Base-by-base conservation (phyloP, 2,113 vertebrate genomes). In the Chaetodon auriga region DNA sequence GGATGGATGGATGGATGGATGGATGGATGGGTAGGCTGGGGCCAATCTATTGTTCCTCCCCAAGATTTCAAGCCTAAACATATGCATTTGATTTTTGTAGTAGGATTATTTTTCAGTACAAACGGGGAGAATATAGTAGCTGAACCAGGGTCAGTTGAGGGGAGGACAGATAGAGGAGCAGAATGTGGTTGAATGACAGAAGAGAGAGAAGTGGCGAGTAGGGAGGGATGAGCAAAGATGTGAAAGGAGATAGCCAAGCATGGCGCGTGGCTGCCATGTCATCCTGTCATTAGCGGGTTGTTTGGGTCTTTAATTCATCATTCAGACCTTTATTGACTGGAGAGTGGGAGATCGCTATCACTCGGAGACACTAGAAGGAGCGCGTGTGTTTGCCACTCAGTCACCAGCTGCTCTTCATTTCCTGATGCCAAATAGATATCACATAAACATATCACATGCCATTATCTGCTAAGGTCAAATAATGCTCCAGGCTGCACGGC, bases 231-330 rank as follows among this genome's bases (percentile, higher is more conserved):
- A 70, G 76, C 35, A 35, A 82, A 91, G 90, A 92, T 92, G 83
- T 75, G 86, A 78, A 84, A 65, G 78, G 73, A 86, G 89, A 94
- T 92, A 90, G 66, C 60, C 2, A 36, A 77, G 78, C 82, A 53
- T 43, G 82, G 82, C 84, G 80, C 85, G 89, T 90, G 91, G 89
- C 82, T 83, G 80, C 90, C 90, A 65, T 93, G 91, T 94, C 90
- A 87, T 90, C 85, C 90, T 90, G 87, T 94, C 92, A 93, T 94
- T 94, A 93, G 91, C 87, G 73, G 87, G 86, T 91, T 95, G 93
- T 95, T 93, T 91, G 86, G 91, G 82, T 89, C 90, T 91, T 94
- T 93, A 93, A 94, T 94, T 93, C 74, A 94, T 95, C 91, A 93
- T 93, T 92, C 81, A 89, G 81, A 90, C 92, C 90, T 92, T 93